phyloP scores from a whole-genome alignment of 2,888 invertebrate genomes.

The Idaea dimidiata region DNA sequence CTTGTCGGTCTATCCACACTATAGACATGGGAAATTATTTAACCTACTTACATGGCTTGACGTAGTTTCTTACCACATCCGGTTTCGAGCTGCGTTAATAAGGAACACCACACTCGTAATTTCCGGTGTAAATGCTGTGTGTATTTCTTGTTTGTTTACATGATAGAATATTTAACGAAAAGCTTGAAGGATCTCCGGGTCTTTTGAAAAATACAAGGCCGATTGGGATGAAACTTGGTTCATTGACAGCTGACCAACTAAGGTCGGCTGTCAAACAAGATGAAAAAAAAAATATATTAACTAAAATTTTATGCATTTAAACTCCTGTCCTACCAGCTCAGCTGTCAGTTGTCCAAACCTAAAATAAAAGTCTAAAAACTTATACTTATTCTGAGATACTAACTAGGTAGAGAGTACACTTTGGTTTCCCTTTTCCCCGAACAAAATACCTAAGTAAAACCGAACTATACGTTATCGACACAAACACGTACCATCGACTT shows the following conservation, averaged over 20 bases:
- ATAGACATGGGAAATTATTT: neutral
- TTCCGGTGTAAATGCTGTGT: neutral
- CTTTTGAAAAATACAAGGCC: too few relatives aligned
- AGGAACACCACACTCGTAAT: constrained; percentile 1
- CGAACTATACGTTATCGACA: constrained; percentile 29
- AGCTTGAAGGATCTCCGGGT: neutral
- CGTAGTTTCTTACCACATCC: neutral
- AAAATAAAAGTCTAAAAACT: neutral
- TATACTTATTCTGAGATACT: neutral
- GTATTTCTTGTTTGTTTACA: neutral
- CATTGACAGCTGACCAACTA: too few relatives aligned
- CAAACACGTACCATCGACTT: constrained; percentile 31
- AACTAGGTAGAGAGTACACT: neutral
- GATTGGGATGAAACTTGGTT: too few relatives aligned
- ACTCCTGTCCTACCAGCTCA: too few relatives aligned
- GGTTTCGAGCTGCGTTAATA: neutral
- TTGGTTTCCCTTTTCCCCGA: neutral
- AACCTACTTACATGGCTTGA: neutral
- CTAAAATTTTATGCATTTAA: too few relatives aligned
- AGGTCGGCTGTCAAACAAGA: too few relatives aligned
- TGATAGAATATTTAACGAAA: neutral
- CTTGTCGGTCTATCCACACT: neutral
- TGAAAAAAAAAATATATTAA: too few relatives aligned
- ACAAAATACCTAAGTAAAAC: neutral
- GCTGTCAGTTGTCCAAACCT: too few relatives aligned